Evolutionary conservation across 1,140 invertebrate genomes (phyloP).

Genomic region (Heterodera carotae): DNA sequence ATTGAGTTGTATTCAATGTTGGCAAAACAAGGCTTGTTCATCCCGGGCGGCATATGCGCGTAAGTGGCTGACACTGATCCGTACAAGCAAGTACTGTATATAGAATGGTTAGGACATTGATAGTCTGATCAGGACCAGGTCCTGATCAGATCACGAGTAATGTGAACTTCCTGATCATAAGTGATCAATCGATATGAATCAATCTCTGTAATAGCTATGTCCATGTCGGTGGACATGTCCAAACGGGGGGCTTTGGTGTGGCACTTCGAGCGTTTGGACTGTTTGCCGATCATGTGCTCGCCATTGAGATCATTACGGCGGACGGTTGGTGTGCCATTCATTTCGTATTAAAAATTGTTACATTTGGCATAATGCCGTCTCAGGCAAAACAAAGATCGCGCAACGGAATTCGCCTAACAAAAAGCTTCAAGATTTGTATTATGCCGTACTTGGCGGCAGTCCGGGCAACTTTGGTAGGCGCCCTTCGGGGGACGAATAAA

Average conservation of each 20-base stretch:
- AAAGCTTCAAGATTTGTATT: background rate
- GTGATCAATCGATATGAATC: no score
- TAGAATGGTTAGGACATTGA: no score
- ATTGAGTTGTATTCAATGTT: no score
- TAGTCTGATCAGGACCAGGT: no score
- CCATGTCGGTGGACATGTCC: background rate
- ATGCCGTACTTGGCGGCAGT: slow-evolving; percentile 17
- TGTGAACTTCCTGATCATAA: no score
- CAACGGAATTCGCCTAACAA: background rate
- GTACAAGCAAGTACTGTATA: no score
- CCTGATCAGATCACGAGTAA: no score
- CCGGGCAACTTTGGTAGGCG: slow-evolving; percentile 19
- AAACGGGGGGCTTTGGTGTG: background rate
- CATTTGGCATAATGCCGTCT: background rate
- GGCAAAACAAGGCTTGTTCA: no score
- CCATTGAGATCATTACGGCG: background rate
- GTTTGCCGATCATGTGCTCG: background rate
- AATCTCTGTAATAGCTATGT: background rate
- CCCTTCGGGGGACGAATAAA: no score
- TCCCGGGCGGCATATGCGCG: no score
- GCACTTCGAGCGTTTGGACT: background rate
- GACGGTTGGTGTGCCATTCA: background rate
- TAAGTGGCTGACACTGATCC: no score
- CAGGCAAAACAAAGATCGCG: background rate
- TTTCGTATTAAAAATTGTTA: background rate